These are phyloP conservation scores for Embidobia sp. DNA, from an alignment of 2,888 invertebrate genomes.

Conservation along the genomic window DNA sequence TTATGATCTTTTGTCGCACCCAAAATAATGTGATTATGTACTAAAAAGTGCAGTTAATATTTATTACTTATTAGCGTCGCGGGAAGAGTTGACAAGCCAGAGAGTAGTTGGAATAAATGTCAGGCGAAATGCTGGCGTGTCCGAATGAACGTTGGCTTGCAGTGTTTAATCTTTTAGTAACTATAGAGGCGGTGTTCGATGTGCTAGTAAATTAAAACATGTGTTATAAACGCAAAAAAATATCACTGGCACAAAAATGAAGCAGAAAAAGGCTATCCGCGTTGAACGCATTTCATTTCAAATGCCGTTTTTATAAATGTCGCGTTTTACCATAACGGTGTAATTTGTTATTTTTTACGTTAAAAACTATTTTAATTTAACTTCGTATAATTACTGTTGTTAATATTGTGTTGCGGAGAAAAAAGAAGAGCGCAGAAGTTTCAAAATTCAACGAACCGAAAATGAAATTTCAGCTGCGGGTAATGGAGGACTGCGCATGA, in stretches of 20 bases:
- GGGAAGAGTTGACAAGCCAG: slow-evolving; percentile 8
- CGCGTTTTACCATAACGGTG: slow-evolving; percentile 18
- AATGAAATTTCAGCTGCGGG: slow-evolving; percentile 31
- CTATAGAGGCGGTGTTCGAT: slow-evolving; percentile 20
- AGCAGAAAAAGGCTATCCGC: slow-evolving; percentile 19
- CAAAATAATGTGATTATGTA: slow-evolving; percentile 16
- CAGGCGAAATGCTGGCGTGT: slow-evolving; percentile 25
- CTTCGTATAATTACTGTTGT: slow-evolving; percentile 37
- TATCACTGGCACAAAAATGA: slow-evolving; percentile 3
- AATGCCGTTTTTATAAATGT: slow-evolving; percentile 22
- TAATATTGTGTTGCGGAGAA: slow-evolving; percentile 28
- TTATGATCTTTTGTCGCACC: slow-evolving; percentile 8
- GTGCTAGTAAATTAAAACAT: slow-evolving; percentile 44
- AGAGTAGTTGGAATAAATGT: slow-evolving; percentile 33
- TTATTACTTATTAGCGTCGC: slow-evolving; percentile 38
- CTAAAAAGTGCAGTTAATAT: slow-evolving; percentile 42
- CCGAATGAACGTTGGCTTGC: slow-evolving; percentile 41
- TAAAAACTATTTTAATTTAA: slow-evolving; percentile 46
- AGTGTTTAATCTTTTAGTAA: slow-evolving; percentile 50
- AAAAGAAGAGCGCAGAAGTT: slow-evolving; percentile 14
- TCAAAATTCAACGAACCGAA: slow-evolving; percentile 17
- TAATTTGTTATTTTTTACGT: slow-evolving; percentile 44
- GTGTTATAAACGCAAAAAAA: slow-evolving; percentile 26
- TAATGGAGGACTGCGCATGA: not conserved
- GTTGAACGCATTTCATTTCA: slow-evolving; percentile 40